Evolutionary conservation across 2,113 vertebrate genomes (phyloP), one percentile per base, ranked within the genome.

Genomic region (Antidorcas marsupialis): DNA sequence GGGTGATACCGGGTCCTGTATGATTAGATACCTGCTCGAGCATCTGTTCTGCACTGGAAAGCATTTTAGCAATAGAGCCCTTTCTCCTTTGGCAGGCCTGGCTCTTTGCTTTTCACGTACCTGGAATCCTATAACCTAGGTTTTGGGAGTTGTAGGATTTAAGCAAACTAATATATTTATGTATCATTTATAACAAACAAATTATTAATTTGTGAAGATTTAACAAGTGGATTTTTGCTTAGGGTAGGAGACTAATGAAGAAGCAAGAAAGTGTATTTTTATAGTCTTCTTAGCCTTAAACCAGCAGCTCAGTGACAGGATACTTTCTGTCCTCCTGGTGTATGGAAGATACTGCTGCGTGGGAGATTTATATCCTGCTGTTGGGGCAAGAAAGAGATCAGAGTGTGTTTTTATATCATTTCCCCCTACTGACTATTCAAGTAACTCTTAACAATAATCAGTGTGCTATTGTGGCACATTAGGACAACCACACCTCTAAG

Each of bases 401-500:
- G 81, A 5, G 52, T 39, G 7, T 27, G 39, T 55, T 55, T 83
- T 36, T 9, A 27, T 27, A 39, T 83, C n/a, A 3, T 55, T 39
- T 55, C 19, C 21, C 33, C 13, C n/a, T 55, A 27, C 52, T 39
- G 13, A n/a, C 52, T 83, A 3, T 55, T 55, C 81, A 39, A 27
- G 21, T 55, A 36, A 36, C 21, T 55, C 33, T 83, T 36, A 55
- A 55, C 6, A 83, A 15, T 36, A 55, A 55, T 55, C 81, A 55
- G 2, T 15, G 23, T 0, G 0, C 12, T 23, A 1, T 55, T 33
- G 21, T 36, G 21, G 50, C 6, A 8, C 36, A 55, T 25, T 14
- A 52, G 81, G 50, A 50, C 7, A 83, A 13, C 50, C 81, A 25
- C 33, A n/a, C n/a, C 19, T 83, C 33, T 36, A 33, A 83, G 33